A percentile compares a stretch with the other conserved stretches of the same genome.
These are phyloP conservation scores for Eumaeus atala DNA, from an alignment of 1,140 invertebrate species.

Conservation along the genomic window DNA sequence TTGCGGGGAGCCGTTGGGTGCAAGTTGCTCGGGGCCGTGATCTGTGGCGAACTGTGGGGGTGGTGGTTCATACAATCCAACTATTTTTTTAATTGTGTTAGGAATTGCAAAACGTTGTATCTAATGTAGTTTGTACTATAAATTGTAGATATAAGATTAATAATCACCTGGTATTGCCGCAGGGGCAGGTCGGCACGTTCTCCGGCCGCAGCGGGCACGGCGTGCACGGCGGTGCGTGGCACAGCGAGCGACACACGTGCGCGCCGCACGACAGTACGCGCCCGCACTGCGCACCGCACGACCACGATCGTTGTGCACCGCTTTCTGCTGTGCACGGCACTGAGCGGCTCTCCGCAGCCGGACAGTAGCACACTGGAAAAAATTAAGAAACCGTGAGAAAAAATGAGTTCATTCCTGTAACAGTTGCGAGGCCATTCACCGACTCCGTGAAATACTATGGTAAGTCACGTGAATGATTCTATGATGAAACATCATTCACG, in stretches of 20 bases:
- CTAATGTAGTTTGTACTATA: too few relatives aligned
- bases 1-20: too few relatives aligned
- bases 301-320: conserved; percentile 60
- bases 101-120: too few relatives aligned
- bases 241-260: conserved; percentile 83
- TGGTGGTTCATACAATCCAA: too few relatives aligned
- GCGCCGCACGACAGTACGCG: conserved; percentile 83
- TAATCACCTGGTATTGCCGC: conserved; percentile 80
- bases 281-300: conserved; percentile 82
- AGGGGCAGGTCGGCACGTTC: conserved; percentile 85
- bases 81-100: too few relatives aligned
- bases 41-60: too few relatives aligned
- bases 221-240: conserved; percentile 81
- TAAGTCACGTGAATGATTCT: too few relatives aligned
- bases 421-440: too few relatives aligned
- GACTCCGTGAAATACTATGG: not conserved
- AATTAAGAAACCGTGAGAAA: not conserved
- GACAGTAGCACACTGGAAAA: conserved; percentile 57
- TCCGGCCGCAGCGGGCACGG: conserved; percentile 79
- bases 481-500: too few relatives aligned
- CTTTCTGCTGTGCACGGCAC: conserved; percentile 72
- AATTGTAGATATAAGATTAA: too few relatives aligned
- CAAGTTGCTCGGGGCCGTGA: too few relatives aligned
- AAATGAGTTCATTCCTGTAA: too few relatives aligned
- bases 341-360: conserved; percentile 53